These are phyloP conservation scores for Toxotes jaculatrix DNA, from an alignment of 2,113 vertebrate genomes.

Conservation along the genomic window DNA sequence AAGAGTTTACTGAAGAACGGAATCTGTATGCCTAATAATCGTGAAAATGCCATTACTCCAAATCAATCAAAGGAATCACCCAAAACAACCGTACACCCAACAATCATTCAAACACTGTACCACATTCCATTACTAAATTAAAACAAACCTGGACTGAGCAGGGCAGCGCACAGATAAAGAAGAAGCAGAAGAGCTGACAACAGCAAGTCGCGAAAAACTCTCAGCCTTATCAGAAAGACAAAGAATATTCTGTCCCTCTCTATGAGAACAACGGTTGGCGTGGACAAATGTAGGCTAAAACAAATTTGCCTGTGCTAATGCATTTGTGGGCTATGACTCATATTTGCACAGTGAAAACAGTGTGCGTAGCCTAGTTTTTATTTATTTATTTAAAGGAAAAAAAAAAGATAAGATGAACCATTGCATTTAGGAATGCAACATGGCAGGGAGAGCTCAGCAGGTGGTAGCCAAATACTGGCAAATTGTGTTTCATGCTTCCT, in stretches of 20 bases:
- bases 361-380: constrained; percentile 14
- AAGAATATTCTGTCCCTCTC: constrained; percentile 42
- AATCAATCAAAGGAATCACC: no score
- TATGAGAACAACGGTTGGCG: background rate
- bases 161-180: background rate
- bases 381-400: background rate
- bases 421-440: constrained; percentile 10
- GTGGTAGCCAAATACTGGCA: constrained; percentile 4
- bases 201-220: background rate
- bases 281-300: constrained; percentile 40
- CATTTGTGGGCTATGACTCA: constrained; percentile 49
- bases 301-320: constrained; percentile 48
- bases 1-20: background rate
- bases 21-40: no score
- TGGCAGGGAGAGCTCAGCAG: constrained; percentile 20
- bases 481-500: constrained; percentile 38
- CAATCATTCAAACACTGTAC: no score
- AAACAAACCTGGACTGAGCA: constrained; percentile 10
- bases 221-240: constrained; percentile 35
- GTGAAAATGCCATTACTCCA: no score
- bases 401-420: background rate
- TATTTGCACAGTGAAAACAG: constrained; percentile 46
- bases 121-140: background rate
- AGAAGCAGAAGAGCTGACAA: constrained; percentile 1
- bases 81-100: no score